phyloP scores from a whole-genome alignment of 2,797 vertebrate species.

The Hyperoplus lanceolatus region DNA sequence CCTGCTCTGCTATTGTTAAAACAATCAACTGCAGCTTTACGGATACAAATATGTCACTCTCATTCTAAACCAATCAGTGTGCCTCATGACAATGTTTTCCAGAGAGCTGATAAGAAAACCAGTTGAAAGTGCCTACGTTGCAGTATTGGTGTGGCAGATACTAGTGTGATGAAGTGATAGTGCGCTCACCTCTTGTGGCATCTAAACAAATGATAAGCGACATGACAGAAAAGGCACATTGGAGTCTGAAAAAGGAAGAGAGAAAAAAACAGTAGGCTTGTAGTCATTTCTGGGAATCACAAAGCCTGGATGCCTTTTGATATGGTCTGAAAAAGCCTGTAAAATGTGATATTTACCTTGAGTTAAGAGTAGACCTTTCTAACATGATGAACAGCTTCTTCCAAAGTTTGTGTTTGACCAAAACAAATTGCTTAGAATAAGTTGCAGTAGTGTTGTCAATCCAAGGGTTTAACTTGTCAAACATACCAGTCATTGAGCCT shows the following conservation, averaged over 20 bases:
- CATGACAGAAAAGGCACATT: slow-evolving; percentile 45
- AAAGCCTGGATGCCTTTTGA: background rate
- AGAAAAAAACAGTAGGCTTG: background rate
- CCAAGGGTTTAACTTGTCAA: slow-evolving; percentile 15
- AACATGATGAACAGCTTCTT: slow-evolving; percentile 55
- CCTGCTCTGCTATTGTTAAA: background rate
- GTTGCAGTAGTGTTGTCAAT: background rate
- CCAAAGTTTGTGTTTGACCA: slow-evolving; percentile 7
- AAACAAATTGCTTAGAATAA: background rate
- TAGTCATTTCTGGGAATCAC: background rate
- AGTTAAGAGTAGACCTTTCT: background rate
- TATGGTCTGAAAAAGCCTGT: background rate
- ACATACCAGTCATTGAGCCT: slow-evolving; percentile 1
- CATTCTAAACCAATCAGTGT: background rate
- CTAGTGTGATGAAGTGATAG: background rate
- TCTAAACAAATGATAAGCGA: slow-evolving; percentile 40
- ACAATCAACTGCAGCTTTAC: background rate
- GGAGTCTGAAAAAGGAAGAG: slow-evolving; percentile 46
- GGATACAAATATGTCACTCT: background rate
- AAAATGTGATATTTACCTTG: slow-evolving; percentile 61
- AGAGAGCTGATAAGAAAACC: background rate
- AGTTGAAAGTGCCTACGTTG: background rate
- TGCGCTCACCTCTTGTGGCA: slow-evolving; percentile 69
- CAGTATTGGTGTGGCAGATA: background rate
- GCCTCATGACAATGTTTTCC: background rate